phyloP scores from a whole-genome alignment of 2,113 vertebrate genomes.

The Mirounga angustirostris region DNA sequence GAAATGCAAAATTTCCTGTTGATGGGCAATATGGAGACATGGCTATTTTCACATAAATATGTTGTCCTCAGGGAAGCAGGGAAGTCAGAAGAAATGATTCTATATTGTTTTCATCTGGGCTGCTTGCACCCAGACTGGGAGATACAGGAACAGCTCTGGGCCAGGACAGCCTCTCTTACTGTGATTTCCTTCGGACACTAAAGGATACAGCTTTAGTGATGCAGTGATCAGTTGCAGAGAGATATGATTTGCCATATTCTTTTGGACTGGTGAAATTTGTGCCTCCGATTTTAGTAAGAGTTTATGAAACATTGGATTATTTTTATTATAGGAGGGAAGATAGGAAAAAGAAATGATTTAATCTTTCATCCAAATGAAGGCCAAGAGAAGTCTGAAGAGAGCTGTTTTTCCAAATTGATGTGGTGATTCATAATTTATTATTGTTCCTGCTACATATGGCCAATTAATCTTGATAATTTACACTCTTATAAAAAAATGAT shows the following conservation, averaged over 20 bases:
- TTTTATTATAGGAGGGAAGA: background rate
- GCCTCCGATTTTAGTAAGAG: background rate
- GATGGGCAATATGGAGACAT: background rate
- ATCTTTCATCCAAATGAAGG: slow-evolving; percentile 4
- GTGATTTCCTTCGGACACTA: background rate
- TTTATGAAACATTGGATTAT: slow-evolving; percentile 6
- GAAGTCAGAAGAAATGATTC: background rate
- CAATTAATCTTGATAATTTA: slow-evolving; percentile 23
- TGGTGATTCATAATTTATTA: slow-evolving; percentile 16
- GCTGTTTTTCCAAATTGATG: background rate
- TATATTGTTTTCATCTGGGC: background rate
- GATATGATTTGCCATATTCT: background rate
- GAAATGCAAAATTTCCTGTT: background rate
- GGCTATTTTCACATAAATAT: background rate
- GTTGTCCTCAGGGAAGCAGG: background rate
- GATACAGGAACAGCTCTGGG: background rate
- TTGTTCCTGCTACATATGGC: background rate
- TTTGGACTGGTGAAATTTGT: background rate
- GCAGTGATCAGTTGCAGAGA: no score
- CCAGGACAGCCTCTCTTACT: background rate
- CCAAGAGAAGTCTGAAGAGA: background rate
- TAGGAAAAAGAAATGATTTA: background rate
- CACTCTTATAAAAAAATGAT: background rate
- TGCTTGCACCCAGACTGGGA: background rate
- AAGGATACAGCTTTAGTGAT: background rate